A percentile compares a stretch with the other conserved stretches of the same genome.
These are phyloP conservation scores for Oryzias melastigma DNA, from an alignment of 2,113 vertebrate species.

Conservation along the genomic window DNA sequence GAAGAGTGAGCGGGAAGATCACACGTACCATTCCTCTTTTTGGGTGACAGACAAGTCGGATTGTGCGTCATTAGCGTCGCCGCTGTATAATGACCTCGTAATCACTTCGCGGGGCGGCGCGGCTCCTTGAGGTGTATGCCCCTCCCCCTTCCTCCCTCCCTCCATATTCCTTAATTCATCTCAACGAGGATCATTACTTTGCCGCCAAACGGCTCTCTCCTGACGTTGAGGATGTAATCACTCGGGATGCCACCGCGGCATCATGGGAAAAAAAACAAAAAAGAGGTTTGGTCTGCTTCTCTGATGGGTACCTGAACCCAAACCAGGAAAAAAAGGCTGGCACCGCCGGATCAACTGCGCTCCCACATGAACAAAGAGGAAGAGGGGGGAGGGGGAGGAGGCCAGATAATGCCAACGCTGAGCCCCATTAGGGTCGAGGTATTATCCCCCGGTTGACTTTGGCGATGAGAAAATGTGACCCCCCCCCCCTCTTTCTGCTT, in stretches of 20 bases:
- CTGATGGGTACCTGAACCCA: constrained; percentile 48
- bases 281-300: too few species aligned
- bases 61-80: constrained; percentile 63
- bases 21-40: constrained; percentile 26
- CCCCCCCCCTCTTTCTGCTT: constrained; percentile 34
- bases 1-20: constrained; percentile 27
- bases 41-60: constrained; percentile 64
- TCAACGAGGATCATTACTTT: constrained; percentile 64
- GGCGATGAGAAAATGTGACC: constrained; percentile 72
- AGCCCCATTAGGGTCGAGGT: constrained; percentile 76
- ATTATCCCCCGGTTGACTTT: constrained; percentile 77
- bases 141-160: too few species aligned
- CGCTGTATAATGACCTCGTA: constrained; percentile 69
- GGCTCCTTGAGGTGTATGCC: too few species aligned
- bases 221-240: constrained; percentile 51
- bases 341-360: constrained; percentile 59
- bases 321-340: constrained; percentile 48
- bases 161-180: constrained; percentile 34
- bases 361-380: constrained; percentile 73
- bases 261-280: constrained; percentile 56
- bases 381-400: constrained; percentile 59
- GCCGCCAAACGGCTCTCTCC: constrained; percentile 45
- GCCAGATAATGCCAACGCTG: constrained; percentile 70
- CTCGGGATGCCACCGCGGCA: constrained; percentile 24
- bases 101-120: constrained; percentile 67